Base-by-base conservation (phyloP, 1,140 invertebrate species). In the Apis cerana region DNA sequence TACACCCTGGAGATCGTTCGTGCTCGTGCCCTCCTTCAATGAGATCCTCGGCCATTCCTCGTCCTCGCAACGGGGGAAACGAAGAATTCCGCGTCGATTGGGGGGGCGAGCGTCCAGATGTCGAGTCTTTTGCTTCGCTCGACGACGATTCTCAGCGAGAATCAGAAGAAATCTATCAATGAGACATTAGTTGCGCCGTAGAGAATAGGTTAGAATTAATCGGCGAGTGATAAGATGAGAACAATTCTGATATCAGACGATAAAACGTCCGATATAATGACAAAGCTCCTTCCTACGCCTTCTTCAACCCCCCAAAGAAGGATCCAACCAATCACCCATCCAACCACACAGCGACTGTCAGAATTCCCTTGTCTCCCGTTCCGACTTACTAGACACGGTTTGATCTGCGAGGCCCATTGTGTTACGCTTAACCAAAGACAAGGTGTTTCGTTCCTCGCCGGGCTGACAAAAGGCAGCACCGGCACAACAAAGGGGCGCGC, bases 381-480 rank as follows among this genome's bases (percentile, higher is more conserved):
- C 19, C 70, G 61, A 27, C 75, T 84, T 76, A 62, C 72, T 50
- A 83, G 77, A 72, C 68, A 74, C 68, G 78, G 81, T 82, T 72
- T 15, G 64, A 72, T 76, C 76, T 43, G 65, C 2, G 50, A 0
- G 27, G 27, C 52, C 58, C 83, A 87, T 88, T 88, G 87, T 88
- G 77, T 75, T 85, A 69, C 71, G 50, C 62, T 76, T 71, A 71
- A 84, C 74, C 85, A 81, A 87, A 88, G 87, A 88, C 87, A 88
- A 88, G 87, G 58, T 85, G 85, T 87, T 87, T 52, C 77, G 43
- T 69, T 88, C 81, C 82, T 82, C 70, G 59, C 65, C 69, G 10
- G 21, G 48, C 87, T 68, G 76, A 82, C 85, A 86, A 88, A 82
- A 59, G 80, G 75, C 71, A 58, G 58, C 78, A 56, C 21, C 78